Evolutionary conservation across 2,888 invertebrate species (phyloP).

Genomic region (Atrina japonica): DNA sequence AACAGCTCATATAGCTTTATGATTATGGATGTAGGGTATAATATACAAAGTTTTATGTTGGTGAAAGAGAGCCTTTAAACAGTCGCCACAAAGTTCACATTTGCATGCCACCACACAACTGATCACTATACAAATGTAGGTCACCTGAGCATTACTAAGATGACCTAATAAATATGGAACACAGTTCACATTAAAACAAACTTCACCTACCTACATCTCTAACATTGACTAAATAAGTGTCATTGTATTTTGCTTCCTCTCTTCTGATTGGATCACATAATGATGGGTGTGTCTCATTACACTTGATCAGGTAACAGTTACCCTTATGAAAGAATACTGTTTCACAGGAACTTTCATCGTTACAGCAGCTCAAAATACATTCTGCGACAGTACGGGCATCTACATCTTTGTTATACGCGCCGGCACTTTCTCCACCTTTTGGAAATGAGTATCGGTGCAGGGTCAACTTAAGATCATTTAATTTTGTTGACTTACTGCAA

Average conservation of each 20-base stretch:
- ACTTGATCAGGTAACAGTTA: conserved; percentile 48
- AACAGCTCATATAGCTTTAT: too few relatives aligned
- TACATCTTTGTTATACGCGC: conserved; percentile 40
- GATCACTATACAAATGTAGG: too few relatives aligned
- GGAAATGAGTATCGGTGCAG: conserved; percentile 41
- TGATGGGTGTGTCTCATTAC: conserved; percentile 40
- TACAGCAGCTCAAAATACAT: conserved; percentile 50
- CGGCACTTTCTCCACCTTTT: conserved; percentile 36
- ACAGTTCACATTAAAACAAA: conserved; percentile 3
- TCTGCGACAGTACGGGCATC: conserved; percentile 25
- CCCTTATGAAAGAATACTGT: conserved; percentile 44
- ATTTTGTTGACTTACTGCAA: conserved; percentile 17
- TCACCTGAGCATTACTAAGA: too few relatives aligned
- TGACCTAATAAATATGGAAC: too few relatives aligned
- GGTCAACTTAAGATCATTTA: conserved; percentile 21
- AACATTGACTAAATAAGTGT: conserved; percentile 45
- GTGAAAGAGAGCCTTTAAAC: too few relatives aligned
- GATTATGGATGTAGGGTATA: too few relatives aligned
- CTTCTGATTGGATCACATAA: conserved; percentile 42
- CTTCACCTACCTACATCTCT: conserved; percentile 51
- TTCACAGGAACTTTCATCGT: conserved; percentile 30
- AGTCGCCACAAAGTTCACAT: too few relatives aligned
- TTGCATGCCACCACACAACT: too few relatives aligned
- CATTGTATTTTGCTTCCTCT: conserved; percentile 39
- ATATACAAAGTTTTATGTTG: too few relatives aligned